Evolutionary conservation across 2,797 vertebrate genomes (phyloP).

Genomic region (Lepilemur septentrionalis): DNA sequence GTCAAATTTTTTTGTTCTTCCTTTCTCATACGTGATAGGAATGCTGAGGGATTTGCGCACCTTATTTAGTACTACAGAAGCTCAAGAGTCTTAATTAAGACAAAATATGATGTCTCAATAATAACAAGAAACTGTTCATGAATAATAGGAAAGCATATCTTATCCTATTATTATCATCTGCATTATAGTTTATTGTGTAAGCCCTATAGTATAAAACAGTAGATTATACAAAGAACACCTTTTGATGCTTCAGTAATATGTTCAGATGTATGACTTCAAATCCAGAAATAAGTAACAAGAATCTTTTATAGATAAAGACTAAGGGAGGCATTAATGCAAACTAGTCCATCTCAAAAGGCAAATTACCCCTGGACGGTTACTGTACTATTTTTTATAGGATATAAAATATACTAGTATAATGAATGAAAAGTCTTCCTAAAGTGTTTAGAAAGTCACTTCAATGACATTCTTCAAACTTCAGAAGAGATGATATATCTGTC

Average conservation of each 20-base stretch:
- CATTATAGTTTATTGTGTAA: not conserved
- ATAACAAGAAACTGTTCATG: slow-evolving; percentile 37
- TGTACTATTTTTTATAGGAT: slow-evolving; percentile 63
- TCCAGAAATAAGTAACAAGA: slow-evolving; percentile 27
- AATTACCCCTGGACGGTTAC: slow-evolving; percentile 47
- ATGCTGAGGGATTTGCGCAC: slow-evolving; percentile 67
- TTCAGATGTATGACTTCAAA: not conserved
- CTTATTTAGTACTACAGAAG: slow-evolving; percentile 62
- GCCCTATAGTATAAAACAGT: not conserved
- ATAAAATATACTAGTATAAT: slow-evolving; percentile 68
- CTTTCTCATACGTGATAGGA: slow-evolving; percentile 52
- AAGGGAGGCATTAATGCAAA: slow-evolving; percentile 66
- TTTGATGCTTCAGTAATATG: not conserved
- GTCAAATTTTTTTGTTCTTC: slow-evolving; percentile 53
- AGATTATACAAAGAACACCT: not conserved
- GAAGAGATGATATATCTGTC: slow-evolving; percentile 70
- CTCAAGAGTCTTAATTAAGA: slow-evolving; percentile 73
- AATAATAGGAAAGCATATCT: not conserved
- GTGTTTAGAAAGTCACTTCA: slow-evolving; percentile 78
- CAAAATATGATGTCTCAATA: slow-evolving; percentile 68
- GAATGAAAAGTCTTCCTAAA: slow-evolving; percentile 65
- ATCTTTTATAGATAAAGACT: slow-evolving; percentile 62
- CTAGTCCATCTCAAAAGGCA: slow-evolving; percentile 46
- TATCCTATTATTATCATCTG: not conserved
- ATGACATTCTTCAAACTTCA: slow-evolving; percentile 73